phyloP scores from a whole-genome alignment of 2,888 invertebrate species.

The Ferdinandea cuprea region DNA sequence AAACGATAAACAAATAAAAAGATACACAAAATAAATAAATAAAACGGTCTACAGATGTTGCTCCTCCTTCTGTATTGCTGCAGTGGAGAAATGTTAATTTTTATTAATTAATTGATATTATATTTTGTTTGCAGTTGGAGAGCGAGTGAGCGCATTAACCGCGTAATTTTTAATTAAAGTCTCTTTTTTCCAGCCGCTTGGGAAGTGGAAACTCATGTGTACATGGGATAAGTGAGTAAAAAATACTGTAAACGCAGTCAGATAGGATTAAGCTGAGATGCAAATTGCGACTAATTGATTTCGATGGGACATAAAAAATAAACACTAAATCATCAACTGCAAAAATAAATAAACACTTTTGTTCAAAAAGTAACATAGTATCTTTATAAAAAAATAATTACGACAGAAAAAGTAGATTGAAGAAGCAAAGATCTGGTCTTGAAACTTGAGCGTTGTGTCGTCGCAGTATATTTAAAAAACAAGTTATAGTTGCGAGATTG shows the following conservation, averaged over 20 bases:
- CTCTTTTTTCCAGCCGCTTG: constrained; percentile 20
- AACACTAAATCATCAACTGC: background rate
- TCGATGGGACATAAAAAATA: background rate
- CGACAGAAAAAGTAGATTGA: too few relatives aligned
- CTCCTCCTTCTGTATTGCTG: background rate
- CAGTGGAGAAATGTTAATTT: constrained; percentile 59
- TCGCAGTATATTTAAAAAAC: too few relatives aligned
- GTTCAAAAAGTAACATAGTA: background rate
- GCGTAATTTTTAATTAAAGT: constrained; percentile 65
- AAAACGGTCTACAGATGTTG: constrained; percentile 44
- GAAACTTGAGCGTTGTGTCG: too few relatives aligned
- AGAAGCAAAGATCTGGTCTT: too few relatives aligned
- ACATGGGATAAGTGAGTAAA: constrained; percentile 56
- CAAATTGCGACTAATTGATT: constrained; percentile 67
- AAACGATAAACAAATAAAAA: constrained; percentile 50
- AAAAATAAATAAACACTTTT: background rate
- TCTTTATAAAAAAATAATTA: too few relatives aligned
- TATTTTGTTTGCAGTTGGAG: constrained; percentile 51
- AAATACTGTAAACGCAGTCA: constrained; percentile 45
- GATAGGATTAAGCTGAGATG: constrained; percentile 50
- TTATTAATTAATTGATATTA: constrained; percentile 68
- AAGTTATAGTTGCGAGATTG: too few relatives aligned
- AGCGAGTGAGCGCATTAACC: constrained; percentile 39
- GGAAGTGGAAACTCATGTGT: constrained; percentile 8
- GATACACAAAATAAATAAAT: constrained; percentile 24